These are phyloP conservation scores for Anolis sagrei DNA, from an alignment of 2,113 vertebrate species.

Conservation along the genomic window DNA sequence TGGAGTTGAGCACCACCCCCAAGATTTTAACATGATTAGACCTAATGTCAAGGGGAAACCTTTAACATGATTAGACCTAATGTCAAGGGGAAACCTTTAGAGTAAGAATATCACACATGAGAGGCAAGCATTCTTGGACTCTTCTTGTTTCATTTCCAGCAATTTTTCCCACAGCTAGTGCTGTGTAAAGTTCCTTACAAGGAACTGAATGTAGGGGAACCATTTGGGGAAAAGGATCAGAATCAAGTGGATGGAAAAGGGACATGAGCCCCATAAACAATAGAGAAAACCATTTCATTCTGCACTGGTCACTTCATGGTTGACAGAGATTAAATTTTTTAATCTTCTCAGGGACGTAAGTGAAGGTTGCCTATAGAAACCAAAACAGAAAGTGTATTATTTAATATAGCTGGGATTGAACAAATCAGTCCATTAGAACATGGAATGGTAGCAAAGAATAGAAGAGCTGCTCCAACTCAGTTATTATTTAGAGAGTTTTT, in stretches of 20 bases:
- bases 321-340: background rate
- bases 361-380: background rate
- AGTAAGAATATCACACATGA: background rate
- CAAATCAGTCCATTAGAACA: background rate
- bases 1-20: too few species aligned
- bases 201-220: background rate
- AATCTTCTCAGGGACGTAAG: too few species aligned
- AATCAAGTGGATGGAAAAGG: background rate
- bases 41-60: too few species aligned
- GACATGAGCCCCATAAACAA: background rate
- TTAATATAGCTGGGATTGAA: background rate
- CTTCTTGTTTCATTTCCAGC: conserved; percentile 11
- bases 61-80: too few species aligned
- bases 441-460: background rate
- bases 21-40: too few species aligned
- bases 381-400: background rate
- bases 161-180: conserved; percentile 2
- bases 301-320: background rate
- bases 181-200: conserved; percentile 5
- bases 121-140: background rate
- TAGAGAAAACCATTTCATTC: background rate
- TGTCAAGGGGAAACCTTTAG: too few species aligned
- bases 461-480: background rate
- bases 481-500: background rate
- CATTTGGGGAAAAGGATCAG: background rate